These are phyloP conservation scores for Heteromyza rotundicornis DNA, from an alignment of 2,888 invertebrate genomes.

Conservation along the genomic window DNA sequence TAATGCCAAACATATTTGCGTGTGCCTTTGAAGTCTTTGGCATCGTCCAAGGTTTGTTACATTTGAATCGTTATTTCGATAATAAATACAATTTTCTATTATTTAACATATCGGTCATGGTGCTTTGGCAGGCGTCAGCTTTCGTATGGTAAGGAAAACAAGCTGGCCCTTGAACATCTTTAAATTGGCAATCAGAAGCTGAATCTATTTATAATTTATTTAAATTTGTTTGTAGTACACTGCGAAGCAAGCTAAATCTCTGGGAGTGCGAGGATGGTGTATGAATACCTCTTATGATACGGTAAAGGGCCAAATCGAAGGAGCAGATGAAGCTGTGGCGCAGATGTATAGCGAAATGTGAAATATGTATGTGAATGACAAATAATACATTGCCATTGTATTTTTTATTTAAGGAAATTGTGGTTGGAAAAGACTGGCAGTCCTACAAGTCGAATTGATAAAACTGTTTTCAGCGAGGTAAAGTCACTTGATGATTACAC, in stretches of 20 bases:
- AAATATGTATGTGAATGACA: not conserved
- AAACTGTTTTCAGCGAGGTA: conserved; percentile 73
- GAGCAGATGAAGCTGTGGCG: conserved; percentile 62
- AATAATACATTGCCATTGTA: too few species aligned
- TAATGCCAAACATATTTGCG: not conserved
- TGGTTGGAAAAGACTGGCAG: conserved; percentile 73
- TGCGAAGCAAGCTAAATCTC: conserved; percentile 65
- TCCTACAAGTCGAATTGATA: conserved; percentile 76
- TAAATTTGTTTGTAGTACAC: conserved; percentile 36
- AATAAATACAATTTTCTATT: not conserved
- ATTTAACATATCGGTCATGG: too few species aligned
- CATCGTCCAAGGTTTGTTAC: conserved; percentile 52
- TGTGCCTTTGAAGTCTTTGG: conserved; percentile 60
- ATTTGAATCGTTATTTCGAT: not conserved
- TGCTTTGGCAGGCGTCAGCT: conserved; percentile 45
- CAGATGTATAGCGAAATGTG: conserved; percentile 62
- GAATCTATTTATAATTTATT: conserved; percentile 9
- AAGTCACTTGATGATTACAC: conserved; percentile 66
- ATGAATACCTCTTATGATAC: conserved; percentile 69
- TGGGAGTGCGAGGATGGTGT: conserved; percentile 70
- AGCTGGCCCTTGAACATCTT: not conserved
- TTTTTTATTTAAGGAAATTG: conserved; percentile 44
- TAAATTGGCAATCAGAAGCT: not conserved
- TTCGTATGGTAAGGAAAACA: conserved; percentile 40
- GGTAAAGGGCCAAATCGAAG: conserved; percentile 68